These are phyloP conservation scores for Callipepla squamata DNA, from an alignment of 2,113 vertebrate species.

Conservation along the genomic window DNA sequence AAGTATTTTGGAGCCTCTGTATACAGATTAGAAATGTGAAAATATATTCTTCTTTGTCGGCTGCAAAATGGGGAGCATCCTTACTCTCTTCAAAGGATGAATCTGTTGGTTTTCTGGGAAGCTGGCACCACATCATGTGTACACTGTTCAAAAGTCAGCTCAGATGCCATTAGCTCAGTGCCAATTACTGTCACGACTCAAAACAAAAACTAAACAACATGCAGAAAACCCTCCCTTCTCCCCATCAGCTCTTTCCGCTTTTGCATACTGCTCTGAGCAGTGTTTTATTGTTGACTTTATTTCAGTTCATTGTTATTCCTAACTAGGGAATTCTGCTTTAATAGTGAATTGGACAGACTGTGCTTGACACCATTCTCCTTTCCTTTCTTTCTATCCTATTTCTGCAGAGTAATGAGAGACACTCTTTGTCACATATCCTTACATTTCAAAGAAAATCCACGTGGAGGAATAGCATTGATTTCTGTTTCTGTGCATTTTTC, in stretches of 20 bases:
- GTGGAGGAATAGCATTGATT: neutral
- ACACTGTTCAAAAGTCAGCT: neutral
- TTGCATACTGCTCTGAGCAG: neutral
- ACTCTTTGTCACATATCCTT: neutral
- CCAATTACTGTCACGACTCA: neutral
- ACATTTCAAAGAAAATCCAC: neutral
- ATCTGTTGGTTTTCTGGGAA: neutral
- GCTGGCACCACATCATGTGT: neutral
- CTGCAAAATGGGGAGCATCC: neutral
- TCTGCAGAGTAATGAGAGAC: neutral
- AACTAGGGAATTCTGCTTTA: neutral
- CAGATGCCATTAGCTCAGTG: neutral
- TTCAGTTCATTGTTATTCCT: neutral
- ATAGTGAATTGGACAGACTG: neutral
- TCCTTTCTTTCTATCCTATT: neutral
- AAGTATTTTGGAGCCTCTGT: neutral
- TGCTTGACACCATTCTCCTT: neutral
- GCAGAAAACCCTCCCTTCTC: neutral
- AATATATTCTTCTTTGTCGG: fast-evolving
- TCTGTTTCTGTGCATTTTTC: neutral
- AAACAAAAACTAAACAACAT: neutral
- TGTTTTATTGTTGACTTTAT: neutral
- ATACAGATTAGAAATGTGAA: neutral
- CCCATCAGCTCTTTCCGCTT: neutral
- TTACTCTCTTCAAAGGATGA: neutral